Evolutionary conservation across 2,113 vertebrate species (phyloP).

Genomic region (Chunga burmeisteri): DNA sequence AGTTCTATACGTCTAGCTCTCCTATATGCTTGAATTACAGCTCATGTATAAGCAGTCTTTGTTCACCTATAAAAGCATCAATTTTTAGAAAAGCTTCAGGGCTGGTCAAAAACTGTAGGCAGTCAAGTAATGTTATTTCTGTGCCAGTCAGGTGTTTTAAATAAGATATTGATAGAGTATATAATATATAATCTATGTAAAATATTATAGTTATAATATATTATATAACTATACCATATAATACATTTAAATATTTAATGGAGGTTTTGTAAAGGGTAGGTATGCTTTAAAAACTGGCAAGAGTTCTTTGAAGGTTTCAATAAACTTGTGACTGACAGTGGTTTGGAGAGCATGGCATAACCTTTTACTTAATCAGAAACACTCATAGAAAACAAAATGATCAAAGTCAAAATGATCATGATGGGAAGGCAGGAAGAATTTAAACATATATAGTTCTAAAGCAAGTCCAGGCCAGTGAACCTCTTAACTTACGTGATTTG

Average conservation of each 20-base stretch:
- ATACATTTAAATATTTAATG: background rate
- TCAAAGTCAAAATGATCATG: background rate
- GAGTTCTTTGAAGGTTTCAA: background rate
- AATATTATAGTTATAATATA: background rate
- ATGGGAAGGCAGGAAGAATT: background rate
- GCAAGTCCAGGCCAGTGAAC: background rate
- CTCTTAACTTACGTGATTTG: background rate
- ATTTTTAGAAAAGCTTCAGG: background rate
- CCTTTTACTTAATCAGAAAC: background rate
- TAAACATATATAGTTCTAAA: background rate
- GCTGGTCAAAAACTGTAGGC: background rate
- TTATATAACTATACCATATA: background rate
- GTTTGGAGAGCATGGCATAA: background rate
- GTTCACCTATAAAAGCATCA: background rate
- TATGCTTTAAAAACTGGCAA: background rate
- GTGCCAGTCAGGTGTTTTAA: background rate
- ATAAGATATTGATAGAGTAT: background rate
- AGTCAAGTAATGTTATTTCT: background rate
- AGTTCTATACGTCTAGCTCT: background rate
- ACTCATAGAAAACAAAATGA: background rate
- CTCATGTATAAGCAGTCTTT: background rate
- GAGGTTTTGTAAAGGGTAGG: background rate
- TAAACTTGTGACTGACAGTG: background rate
- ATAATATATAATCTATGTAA: background rate
- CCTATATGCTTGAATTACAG: background rate